These are phyloP conservation scores for Apeira syringaria DNA, from an alignment of 2,888 invertebrate genomes.

Conservation along the genomic window DNA sequence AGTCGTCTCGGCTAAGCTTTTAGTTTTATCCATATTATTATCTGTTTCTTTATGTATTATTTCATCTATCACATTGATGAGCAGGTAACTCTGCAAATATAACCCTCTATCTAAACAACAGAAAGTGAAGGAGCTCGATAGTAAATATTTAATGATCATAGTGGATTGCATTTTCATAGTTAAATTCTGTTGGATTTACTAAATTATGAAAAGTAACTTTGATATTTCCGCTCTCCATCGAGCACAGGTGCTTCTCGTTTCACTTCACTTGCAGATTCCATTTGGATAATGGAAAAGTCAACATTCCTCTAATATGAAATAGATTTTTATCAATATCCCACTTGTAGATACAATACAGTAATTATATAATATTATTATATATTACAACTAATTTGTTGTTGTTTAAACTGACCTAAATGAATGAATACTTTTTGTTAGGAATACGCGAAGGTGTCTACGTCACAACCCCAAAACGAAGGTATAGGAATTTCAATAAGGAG, in stretches of 20 bases:
- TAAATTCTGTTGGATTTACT: not conserved
- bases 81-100: not conserved
- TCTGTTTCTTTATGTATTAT: not conserved
- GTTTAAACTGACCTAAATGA: not conserved
- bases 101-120: not conserved
- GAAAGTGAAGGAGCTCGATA: not conserved
- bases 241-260: slow-evolving; percentile 12
- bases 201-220: slow-evolving; percentile 10
- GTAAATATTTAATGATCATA: not conserved
- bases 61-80: not conserved
- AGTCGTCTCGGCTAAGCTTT: no score
- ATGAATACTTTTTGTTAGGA: not conserved
- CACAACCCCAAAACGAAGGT: not conserved
- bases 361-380: not conserved
- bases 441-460: not conserved
- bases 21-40: no score
- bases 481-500: not conserved
- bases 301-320: slow-evolving; percentile 4
- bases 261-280: slow-evolving; percentile 19
- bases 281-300: slow-evolving; percentile 20
- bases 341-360: not conserved
- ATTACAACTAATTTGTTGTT: slow-evolving; percentile 1
- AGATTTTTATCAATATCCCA: slow-evolving; percentile 12
- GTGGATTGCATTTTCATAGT: not conserved
- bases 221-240: slow-evolving; percentile 12